Evolutionary conservation across 1,140 invertebrate genomes (phyloP).

Genomic region (Chrysomallon squamiferum): DNA sequence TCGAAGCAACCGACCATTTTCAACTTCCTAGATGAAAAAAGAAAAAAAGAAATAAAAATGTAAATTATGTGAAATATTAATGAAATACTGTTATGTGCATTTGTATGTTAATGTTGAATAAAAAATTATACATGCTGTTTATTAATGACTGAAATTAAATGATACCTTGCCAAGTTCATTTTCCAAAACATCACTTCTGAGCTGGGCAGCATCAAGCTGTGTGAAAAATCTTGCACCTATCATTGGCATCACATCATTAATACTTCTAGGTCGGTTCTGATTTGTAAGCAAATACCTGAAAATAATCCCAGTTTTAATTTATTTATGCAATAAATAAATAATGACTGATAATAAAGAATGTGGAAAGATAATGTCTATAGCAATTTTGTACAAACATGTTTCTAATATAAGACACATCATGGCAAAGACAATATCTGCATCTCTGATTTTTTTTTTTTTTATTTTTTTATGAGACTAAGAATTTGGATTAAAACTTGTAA

Average conservation of each 20-base stretch:
- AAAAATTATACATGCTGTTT: too few species aligned
- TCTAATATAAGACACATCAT: too few species aligned
- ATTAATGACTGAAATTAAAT: too few species aligned
- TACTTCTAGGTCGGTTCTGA: conserved; percentile 74
- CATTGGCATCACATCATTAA: conserved; percentile 99
- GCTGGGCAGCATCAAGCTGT: conserved; percentile 88
- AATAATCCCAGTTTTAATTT: conserved; percentile 3
- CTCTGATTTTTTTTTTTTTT: too few species aligned
- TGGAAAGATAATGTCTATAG: not conserved
- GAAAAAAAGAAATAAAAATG: too few species aligned
- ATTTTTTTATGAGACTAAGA: too few species aligned
- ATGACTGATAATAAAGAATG: not conserved
- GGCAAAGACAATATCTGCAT: too few species aligned
- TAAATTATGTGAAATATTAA: too few species aligned
- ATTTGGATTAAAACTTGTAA: too few species aligned
- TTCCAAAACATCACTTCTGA: conserved; percentile 86
- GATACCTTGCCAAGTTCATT: conserved; percentile 81
- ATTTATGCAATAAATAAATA: not conserved
- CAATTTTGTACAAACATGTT: not conserved
- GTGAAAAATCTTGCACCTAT: conserved; percentile 97
- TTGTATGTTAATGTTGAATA: too few species aligned
- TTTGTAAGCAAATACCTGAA: conserved; percentile 76
- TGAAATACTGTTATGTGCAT: too few species aligned
- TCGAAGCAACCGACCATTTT: conserved; percentile 91
- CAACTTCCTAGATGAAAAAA: conserved; percentile 74